Conservation (phyloP, 64 coral and sea anemone species). For the Montipora efflorescens region DNA sequence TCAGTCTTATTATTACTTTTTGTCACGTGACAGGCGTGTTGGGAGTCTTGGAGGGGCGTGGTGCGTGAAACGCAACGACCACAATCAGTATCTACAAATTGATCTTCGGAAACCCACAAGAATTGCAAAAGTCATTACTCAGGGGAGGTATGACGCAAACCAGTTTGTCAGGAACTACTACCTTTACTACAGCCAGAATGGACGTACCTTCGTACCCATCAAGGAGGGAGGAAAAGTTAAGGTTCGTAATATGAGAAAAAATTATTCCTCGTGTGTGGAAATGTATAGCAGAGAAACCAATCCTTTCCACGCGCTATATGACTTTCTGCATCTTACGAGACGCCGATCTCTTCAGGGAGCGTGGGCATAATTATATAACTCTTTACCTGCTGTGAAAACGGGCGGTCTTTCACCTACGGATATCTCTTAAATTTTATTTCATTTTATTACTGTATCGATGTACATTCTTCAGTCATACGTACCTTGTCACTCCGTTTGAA, state of each 20-base stretch:
- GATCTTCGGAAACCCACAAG: slow-evolving; percentile 42
- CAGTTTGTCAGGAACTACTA: slow-evolving; percentile 70
- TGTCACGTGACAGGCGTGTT: slow-evolving; percentile 6
- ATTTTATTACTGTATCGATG: too few relatives aligned
- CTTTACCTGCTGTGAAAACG: too few relatives aligned
- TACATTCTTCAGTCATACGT: too few relatives aligned
- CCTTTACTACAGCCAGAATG: slow-evolving; percentile 55
- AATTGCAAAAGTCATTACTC: slow-evolving; percentile 67
- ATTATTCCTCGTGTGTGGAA: too few relatives aligned
- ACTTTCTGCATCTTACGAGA: too few relatives aligned
- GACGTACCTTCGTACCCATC: slow-evolving; percentile 53
- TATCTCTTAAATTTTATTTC: too few relatives aligned
- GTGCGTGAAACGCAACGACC: slow-evolving; percentile 53
- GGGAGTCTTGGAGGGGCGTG: slow-evolving; percentile 1
- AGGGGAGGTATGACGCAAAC: slow-evolving; percentile 50
- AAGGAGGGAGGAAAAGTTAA: slow-evolving; percentile 57
- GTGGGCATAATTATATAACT: too few relatives aligned
- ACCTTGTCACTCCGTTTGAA: too few relatives aligned
- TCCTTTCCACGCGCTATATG: too few relatives aligned
- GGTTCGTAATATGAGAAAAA: slow-evolving; percentile 18
- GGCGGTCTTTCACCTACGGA: too few relatives aligned
- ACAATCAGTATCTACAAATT: slow-evolving; percentile 54
- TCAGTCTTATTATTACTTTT: neutral
- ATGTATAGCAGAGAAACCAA: too few relatives aligned
- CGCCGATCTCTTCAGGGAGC: too few relatives aligned